Evolutionary conservation across 2,888 invertebrate species (phyloP).

Genomic region (Flexamia atlantica): DNA sequence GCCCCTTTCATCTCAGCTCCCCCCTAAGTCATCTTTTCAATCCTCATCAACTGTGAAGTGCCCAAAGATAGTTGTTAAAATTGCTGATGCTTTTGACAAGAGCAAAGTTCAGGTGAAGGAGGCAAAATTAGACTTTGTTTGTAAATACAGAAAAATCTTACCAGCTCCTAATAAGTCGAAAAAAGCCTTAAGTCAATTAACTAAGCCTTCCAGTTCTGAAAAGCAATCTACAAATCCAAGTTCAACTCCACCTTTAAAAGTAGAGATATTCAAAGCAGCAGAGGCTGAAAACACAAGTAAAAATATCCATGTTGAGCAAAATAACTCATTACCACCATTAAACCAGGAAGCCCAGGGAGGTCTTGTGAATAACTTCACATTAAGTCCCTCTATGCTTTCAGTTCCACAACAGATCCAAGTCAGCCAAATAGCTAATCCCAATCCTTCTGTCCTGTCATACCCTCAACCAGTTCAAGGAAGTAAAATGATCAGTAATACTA

Average conservation of each 20-base stretch:
- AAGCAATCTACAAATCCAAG: not conserved
- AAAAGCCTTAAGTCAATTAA: not conserved
- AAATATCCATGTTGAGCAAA: too few relatives aligned
- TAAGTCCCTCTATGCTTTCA: not conserved
- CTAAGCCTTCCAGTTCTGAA: not conserved
- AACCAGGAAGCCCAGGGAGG: not conserved
- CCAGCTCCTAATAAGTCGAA: not conserved
- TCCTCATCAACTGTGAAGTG: not conserved
- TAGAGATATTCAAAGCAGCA: not conserved
- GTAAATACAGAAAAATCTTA: slow-evolving; percentile 3
- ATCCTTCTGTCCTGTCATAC: not conserved
- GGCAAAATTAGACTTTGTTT: not conserved
- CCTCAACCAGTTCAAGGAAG: not conserved
- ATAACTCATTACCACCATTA: not conserved
- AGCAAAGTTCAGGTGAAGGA: not conserved
- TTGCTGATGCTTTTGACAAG: not conserved
- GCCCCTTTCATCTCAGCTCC: not conserved
- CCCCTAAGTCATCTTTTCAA: not conserved
- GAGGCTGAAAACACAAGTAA: too few relatives aligned
- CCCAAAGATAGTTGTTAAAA: not conserved
- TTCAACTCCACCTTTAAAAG: not conserved
- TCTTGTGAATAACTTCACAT: not conserved
- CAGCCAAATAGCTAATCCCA: not conserved
- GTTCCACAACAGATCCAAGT: not conserved
- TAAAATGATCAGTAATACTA: not conserved